Conservation (phyloP, 53 echinoderm and acorn worm species). For the Paracentrotus lividus region DNA sequence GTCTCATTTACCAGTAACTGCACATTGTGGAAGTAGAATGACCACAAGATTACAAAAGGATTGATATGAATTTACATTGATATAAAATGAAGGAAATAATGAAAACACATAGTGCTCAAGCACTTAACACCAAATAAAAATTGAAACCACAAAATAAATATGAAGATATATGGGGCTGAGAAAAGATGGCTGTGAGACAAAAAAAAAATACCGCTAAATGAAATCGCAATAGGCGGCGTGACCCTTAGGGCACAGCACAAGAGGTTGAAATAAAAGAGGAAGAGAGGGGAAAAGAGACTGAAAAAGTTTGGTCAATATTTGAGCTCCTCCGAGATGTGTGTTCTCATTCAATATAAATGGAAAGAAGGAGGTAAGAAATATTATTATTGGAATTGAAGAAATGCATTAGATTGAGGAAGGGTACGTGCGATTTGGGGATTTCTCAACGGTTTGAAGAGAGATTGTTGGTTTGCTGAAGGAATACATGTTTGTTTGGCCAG, state of each 20-base stretch:
- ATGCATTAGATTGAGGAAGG: constrained; percentile 55
- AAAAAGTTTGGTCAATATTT: constrained; percentile 71
- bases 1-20: neutral
- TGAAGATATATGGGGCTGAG: constrained; percentile 3
- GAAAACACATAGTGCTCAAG: neutral
- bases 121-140: constrained; percentile 19
- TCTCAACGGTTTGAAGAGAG: constrained; percentile 63
- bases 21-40: neutral
- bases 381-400: constrained; percentile 68
- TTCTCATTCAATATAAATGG: constrained; percentile 63
- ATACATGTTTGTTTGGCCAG: constrained; percentile 73
- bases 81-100: neutral
- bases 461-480: constrained; percentile 69
- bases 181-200: constrained; percentile 17
- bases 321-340: constrained; percentile 69
- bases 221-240: constrained; percentile 16
- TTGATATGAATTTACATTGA: neutral
- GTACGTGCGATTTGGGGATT: constrained; percentile 68
- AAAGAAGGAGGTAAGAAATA: constrained; percentile 59
- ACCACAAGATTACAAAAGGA: neutral
- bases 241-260: constrained; percentile 34
- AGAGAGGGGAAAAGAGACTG: constrained; percentile 44
- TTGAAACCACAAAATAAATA: constrained; percentile 49
- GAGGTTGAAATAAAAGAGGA: constrained; percentile 42
- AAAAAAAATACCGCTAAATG: constrained; percentile 34